Evolutionary conservation across 2,888 invertebrate species (phyloP).

Genomic region (Coecobrya sp.): DNA sequence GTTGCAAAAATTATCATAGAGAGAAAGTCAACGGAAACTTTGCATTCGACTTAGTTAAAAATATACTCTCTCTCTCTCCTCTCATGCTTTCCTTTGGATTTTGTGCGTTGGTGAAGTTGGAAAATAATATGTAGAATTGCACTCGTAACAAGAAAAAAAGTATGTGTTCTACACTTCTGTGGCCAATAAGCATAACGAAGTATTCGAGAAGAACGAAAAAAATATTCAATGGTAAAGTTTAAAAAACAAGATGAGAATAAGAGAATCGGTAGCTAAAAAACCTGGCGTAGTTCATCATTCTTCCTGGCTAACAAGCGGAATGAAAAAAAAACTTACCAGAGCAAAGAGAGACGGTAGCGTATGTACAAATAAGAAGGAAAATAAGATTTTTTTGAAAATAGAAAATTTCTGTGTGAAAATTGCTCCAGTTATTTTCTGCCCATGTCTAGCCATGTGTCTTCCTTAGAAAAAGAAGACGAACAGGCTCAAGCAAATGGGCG

Average conservation of each 20-base stretch:
- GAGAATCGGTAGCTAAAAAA: neutral
- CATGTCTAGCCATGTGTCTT: neutral
- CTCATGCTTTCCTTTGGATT: constrained; percentile 15
- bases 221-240: constrained; percentile 58
- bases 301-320: constrained; percentile 48
- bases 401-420: constrained; percentile 59
- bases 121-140: neutral
- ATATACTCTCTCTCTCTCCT: neutral
- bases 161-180: constrained; percentile 36
- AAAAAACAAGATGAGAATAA: neutral
- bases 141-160: neutral
- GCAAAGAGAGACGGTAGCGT: neutral
- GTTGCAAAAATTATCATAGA: constrained; percentile 41
- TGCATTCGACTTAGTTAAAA: constrained; percentile 43
- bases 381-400: constrained; percentile 26
- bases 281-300: constrained; percentile 32
- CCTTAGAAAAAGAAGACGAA: neutral
- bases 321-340: constrained; percentile 7
- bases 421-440: constrained; percentile 62
- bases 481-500: neutral
- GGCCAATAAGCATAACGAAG: constrained; percentile 69
- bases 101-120: constrained; percentile 7
- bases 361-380: constrained; percentile 25
- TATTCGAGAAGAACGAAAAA: constrained; percentile 28
- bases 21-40: constrained; percentile 60